A percentile compares a stretch with the other conserved stretches of the same genome.
These are phyloP conservation scores for Neosalanx taihuensis DNA, from an alignment of 2,797 vertebrate genomes.

Conservation along the genomic window DNA sequence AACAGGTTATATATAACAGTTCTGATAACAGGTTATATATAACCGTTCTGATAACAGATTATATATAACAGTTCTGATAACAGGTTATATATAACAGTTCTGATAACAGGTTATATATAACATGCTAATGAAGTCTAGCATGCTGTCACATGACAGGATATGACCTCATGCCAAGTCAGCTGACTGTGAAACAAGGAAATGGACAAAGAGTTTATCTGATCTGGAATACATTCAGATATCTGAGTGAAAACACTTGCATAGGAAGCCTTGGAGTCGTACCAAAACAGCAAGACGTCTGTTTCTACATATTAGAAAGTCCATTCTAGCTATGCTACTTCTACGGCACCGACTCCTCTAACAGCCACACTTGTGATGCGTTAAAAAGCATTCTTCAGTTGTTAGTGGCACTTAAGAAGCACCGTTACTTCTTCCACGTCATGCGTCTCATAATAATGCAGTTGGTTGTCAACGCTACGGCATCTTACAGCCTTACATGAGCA, in stretches of 20 bases:
- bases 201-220: not conserved
- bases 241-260: constrained; percentile 52
- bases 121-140: not conserved
- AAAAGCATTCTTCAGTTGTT: constrained; percentile 2
- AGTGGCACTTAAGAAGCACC: constrained; percentile 15
- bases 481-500: not conserved
- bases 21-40: too few species aligned
- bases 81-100: too few species aligned
- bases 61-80: too few species aligned
- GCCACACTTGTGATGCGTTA: not conserved
- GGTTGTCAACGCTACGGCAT: not conserved
- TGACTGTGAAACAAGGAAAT: constrained; percentile 23
- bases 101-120: not conserved
- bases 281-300: constrained; percentile 28
- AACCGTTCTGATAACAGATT: not conserved
- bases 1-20: not conserved
- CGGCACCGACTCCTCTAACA: constrained; percentile 29
- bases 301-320: constrained; percentile 5
- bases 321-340: constrained; percentile 12
- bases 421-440: not conserved
- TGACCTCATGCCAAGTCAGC: constrained; percentile 4
- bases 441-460: not conserved
- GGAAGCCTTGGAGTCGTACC: constrained; percentile 37
- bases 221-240: constrained; percentile 48
- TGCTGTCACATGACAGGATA: constrained; percentile 14